phyloP scores from a whole-genome alignment of 2,888 invertebrate genomes.

The Tipula confusa region DNA sequence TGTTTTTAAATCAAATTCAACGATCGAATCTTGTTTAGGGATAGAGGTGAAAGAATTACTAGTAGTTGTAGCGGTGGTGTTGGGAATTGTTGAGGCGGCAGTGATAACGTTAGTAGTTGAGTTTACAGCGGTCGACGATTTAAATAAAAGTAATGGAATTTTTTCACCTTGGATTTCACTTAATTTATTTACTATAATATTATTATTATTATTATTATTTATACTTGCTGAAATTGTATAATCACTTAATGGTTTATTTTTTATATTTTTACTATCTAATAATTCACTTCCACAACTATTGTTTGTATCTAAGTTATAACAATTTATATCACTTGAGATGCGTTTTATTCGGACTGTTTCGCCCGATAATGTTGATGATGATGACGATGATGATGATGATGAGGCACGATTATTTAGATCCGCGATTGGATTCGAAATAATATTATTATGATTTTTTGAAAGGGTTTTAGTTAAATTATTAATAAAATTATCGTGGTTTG shows the following conservation, averaged over 20 bases:
- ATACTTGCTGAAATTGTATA: neutral
- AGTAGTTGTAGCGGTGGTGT: neutral
- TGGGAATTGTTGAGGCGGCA: neutral
- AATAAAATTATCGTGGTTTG: slow-evolving; percentile 27
- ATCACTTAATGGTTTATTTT: slow-evolving; percentile 27
- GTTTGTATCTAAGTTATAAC: slow-evolving; percentile 25
- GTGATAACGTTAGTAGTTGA: neutral
- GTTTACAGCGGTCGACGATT: neutral
- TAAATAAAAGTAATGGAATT: slow-evolving; percentile 3
- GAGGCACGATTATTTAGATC: neutral
- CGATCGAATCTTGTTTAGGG: neutral
- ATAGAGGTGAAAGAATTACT: too few species aligned
- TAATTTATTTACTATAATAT: slow-evolving; percentile 27
- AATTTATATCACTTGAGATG: slow-evolving; percentile 15
- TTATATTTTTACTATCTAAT: neutral
- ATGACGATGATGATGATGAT: neutral
- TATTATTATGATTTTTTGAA: slow-evolving; percentile 21
- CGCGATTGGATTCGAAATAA: neutral
- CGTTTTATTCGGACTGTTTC: neutral
- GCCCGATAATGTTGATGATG: neutral
- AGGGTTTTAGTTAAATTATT: neutral
- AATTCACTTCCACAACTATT: neutral
- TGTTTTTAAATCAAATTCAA: neutral
- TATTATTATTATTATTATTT: neutral
- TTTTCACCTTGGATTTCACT: neutral